These are phyloP conservation scores for Pseudochaenichthys georgianus DNA, from an alignment of 2,797 vertebrate genomes.

Conservation along the genomic window DNA sequence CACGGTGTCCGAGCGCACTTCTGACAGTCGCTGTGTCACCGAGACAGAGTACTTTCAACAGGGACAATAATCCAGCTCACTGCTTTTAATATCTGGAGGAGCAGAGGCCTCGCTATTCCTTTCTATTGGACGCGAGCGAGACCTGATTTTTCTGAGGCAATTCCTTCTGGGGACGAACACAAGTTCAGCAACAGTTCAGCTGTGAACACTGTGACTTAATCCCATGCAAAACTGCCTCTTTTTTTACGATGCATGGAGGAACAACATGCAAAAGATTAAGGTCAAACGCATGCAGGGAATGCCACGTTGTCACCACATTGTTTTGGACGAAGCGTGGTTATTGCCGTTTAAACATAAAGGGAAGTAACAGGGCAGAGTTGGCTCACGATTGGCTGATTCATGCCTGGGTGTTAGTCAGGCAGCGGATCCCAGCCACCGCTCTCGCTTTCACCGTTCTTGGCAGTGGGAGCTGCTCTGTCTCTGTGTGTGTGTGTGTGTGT, in stretches of 20 bases:
- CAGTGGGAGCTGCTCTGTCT: constrained; percentile 50
- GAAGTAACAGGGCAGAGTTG: constrained; percentile 65
- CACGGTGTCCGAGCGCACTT: constrained; percentile 75
- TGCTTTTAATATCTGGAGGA: background rate
- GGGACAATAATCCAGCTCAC: background rate
- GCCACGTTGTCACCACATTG: constrained; percentile 55
- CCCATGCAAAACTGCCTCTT: background rate
- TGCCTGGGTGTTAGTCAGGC: constrained; percentile 73
- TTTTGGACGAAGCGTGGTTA: constrained; percentile 52
- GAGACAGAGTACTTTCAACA: background rate
- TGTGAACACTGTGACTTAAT: constrained; percentile 1
- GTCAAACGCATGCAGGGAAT: constrained; percentile 39
- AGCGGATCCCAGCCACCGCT: constrained; percentile 66
- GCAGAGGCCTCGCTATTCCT: background rate
- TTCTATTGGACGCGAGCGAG: background rate
- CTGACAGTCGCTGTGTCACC: constrained; percentile 67
- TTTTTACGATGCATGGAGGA: background rate
- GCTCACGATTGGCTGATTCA: constrained; percentile 74
- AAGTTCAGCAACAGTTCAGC: constrained; percentile 60
- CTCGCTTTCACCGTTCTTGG: constrained; percentile 68
- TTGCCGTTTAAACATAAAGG: constrained; percentile 60
- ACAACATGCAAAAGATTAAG: constrained; percentile 29
- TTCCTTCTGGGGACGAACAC: constrained; percentile 35
- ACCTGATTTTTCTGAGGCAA: constrained; percentile 10
- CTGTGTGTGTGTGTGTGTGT: background rate